phyloP scores from a whole-genome alignment of 2,888 invertebrate genomes.

The Sesamia inferens region DNA sequence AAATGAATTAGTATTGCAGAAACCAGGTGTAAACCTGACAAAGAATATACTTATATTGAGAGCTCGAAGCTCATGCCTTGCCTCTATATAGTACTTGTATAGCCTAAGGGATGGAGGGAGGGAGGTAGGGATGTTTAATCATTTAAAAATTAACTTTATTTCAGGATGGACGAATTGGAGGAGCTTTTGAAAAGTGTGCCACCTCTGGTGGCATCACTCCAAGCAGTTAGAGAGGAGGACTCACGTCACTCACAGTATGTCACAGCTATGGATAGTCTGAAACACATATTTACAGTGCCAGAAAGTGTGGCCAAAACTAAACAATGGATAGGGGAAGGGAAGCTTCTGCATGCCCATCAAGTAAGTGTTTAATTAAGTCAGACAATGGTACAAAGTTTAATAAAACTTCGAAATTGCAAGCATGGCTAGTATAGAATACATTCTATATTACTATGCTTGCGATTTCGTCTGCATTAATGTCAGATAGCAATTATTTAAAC shows the following conservation, averaged over 20 bases:
- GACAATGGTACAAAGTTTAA: neutral
- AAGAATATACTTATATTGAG: neutral
- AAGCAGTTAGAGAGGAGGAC: constrained; percentile 97
- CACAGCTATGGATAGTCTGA: constrained; percentile 99
- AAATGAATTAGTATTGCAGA: neutral
- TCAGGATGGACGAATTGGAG: constrained; percentile 94
- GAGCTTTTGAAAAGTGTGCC: constrained; percentile 94
- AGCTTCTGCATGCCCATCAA: constrained; percentile 98
- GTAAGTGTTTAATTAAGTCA: constrained; percentile 69
- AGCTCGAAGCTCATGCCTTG: too few relatives aligned
- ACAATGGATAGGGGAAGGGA: constrained; percentile 98
- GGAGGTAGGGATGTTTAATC: neutral
- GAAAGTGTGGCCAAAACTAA: constrained; percentile 98
- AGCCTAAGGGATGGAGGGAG: neutral
- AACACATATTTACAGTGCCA: constrained; percentile 99
- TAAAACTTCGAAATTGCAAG: too few relatives aligned
- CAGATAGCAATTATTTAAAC: neutral
- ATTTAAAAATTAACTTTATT: neutral
- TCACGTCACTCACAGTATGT: constrained; percentile 98
- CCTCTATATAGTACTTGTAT: neutral
- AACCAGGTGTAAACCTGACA: neutral
- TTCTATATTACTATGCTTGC: neutral
- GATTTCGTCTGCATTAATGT: neutral
- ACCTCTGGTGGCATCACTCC: constrained; percentile 94
- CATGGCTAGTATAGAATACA: neutral